Evolutionary conservation across 2,888 invertebrate species (phyloP), one percentile per base, ranked within the genome.

Genomic region (Mythimna albipuncta): DNA sequence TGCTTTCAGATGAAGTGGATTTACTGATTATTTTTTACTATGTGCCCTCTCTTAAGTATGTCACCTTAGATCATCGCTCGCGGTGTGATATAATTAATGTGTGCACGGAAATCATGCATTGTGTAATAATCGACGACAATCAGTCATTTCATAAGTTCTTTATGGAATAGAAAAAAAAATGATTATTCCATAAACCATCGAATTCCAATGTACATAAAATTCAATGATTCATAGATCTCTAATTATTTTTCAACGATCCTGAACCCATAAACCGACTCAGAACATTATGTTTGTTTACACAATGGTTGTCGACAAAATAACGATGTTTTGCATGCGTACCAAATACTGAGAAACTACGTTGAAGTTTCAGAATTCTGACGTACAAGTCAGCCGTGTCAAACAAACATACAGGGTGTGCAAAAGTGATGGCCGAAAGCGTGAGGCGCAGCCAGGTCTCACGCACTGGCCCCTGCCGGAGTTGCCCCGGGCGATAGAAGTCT

Each of bases 31-130:
- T 7, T 26, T 21, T 1, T 32, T 47, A 16, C 16, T 11, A 50
- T 16, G 38, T 6, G n/a, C 9, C 38, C 19, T 13, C 59, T 35
- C 41, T 59, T 61, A 77, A 38, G 55, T 70, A 7, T 81, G 77
- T 77, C 77, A 81, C 77, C 82, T 77, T 71, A 77, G 41, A 67
- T 54, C 64, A 68, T 55, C 78, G 54, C 61, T 64, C 68, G 64
- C 50, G 54, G 32, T 64, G 10, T 66, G 54, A 59, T 44, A 69
- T 78, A 81, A 81, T 66, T 32, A 19, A 35, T 50, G 69, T 59
- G 50, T 66, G n/a, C 47, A 35, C 65, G 62, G 41, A 63, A 13
- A 32, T 61, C n/a, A 54, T 50, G 26, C 16, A 11, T 65, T 54
- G 21, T 47, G 21, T 52, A 58, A 67, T 16, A 58, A 77, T 57